These are phyloP conservation scores for rabbit (Oryctolagus cuniculus) DNA, from an alignment of 2,113 vertebrate genomes.

Conservation along the genomic window DNA sequence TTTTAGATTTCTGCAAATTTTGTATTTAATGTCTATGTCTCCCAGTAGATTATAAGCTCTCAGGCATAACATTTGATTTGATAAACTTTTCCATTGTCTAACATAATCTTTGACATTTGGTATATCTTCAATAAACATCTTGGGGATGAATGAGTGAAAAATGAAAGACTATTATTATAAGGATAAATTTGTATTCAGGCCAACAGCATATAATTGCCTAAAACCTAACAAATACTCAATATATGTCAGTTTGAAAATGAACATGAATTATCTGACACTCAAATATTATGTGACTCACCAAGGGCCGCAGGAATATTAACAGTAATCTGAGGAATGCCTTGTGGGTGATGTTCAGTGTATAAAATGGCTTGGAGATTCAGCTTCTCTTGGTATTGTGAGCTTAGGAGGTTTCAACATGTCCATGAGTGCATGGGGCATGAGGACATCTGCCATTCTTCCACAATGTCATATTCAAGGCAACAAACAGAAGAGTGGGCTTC, in stretches of 20 bases:
- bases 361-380: neutral
- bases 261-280: neutral
- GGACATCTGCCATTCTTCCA: neutral
- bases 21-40: neutral
- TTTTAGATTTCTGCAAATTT: neutral
- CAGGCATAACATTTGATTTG: neutral
- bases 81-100: neutral
- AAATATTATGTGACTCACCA: neutral
- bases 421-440: neutral
- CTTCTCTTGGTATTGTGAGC: neutral
- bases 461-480: neutral
- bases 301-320: neutral
- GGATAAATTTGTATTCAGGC: conserved; percentile 16
- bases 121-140: neutral
- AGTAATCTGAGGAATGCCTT: neutral
- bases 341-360: neutral
- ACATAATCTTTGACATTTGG: neutral
- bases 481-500: neutral
- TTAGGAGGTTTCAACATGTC: neutral
- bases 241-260: neutral
- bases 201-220: neutral
- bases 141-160: conserved; percentile 31
- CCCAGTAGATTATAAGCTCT: neutral
- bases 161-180: neutral
- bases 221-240: conserved; percentile 8